These are phyloP conservation scores for Tamandua tetradactyla DNA, from an alignment of 2,797 vertebrate species.

Conservation along the genomic window DNA sequence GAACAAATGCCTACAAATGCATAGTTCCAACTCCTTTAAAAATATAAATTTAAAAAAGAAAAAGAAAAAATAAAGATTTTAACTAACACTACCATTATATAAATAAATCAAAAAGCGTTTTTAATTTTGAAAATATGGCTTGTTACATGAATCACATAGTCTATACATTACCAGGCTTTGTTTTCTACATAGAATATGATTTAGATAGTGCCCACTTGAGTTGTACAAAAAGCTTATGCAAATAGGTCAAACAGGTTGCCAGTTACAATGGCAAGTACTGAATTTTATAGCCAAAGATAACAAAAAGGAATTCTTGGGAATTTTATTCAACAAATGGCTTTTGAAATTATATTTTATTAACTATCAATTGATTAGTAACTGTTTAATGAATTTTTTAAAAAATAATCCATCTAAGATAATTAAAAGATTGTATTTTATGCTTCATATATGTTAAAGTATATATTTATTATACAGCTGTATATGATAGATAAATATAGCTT, in stretches of 20 bases:
- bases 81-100: constrained; percentile 26
- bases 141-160: not conserved
- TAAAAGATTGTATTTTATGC: not conserved
- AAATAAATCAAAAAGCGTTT: constrained; percentile 40
- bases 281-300: not conserved
- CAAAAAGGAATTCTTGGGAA: constrained; percentile 39
- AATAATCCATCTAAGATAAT: constrained; percentile 33
- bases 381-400: constrained; percentile 29
- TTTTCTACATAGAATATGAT: constrained; percentile 8
- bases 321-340: constrained; percentile 26
- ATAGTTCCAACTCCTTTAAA: constrained; percentile 32
- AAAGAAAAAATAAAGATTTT: constrained; percentile 46
- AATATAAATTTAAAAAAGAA: no score
- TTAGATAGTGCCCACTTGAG: not conserved
- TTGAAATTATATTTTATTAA: constrained; percentile 37
- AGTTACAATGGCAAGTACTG: constrained; percentile 20
- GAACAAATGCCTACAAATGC: constrained; percentile 31
- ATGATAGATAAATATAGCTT: not conserved
- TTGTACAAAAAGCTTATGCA: not conserved
- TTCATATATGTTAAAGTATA: not conserved
- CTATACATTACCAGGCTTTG: not conserved
- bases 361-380: not conserved
- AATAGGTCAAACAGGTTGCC: constrained; percentile 11
- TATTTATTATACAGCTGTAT: not conserved
- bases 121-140: constrained; percentile 13